Evolutionary conservation across 1,140 invertebrate species (phyloP).

Genomic region (Diachasma alloeum): DNA sequence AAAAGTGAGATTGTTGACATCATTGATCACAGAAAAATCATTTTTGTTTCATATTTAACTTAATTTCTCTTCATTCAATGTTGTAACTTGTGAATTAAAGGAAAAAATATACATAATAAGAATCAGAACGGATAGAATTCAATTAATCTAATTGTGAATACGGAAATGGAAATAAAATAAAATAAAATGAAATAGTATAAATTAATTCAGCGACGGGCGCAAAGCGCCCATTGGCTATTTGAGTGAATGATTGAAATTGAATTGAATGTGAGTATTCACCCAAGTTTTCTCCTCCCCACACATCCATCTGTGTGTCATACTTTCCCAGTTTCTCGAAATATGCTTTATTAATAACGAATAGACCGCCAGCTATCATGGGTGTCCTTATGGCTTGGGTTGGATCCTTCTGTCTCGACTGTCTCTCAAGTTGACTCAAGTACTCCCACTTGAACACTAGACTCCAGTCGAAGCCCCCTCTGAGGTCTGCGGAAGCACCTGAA

Average conservation of each 20-base stretch:
- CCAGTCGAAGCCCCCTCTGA: constrained; percentile 97
- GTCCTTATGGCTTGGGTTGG: constrained; percentile 84
- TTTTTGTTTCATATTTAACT: too few relatives aligned
- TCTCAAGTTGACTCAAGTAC: constrained; percentile 85
- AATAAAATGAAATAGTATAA: too few relatives aligned
- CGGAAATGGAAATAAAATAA: too few relatives aligned
- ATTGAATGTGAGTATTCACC: constrained; percentile 55
- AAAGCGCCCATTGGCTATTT: too few relatives aligned
- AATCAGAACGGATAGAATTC: too few relatives aligned
- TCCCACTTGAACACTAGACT: constrained; percentile 97
- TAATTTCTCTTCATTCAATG: too few relatives aligned
- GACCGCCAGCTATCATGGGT: constrained; percentile 93
- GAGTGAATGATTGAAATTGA: not conserved
- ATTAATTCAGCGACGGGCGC: too few relatives aligned
- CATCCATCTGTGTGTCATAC: constrained; percentile 97
- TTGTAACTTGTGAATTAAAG: too few relatives aligned
- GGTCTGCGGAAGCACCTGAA: constrained; percentile 81
- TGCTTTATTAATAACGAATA: constrained; percentile 91
- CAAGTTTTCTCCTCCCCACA: constrained; percentile 92
- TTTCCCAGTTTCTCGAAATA: constrained; percentile 96
- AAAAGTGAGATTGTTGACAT: too few relatives aligned
- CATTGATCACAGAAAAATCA: too few relatives aligned
- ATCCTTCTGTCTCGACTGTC: constrained; percentile 80
- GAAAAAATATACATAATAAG: too few relatives aligned
- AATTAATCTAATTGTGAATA: too few relatives aligned